Evolutionary conservation across 2,797 vertebrate genomes (phyloP), one percentile per base, ranked within the genome.

Genomic region (Coendou prehensilis): DNA sequence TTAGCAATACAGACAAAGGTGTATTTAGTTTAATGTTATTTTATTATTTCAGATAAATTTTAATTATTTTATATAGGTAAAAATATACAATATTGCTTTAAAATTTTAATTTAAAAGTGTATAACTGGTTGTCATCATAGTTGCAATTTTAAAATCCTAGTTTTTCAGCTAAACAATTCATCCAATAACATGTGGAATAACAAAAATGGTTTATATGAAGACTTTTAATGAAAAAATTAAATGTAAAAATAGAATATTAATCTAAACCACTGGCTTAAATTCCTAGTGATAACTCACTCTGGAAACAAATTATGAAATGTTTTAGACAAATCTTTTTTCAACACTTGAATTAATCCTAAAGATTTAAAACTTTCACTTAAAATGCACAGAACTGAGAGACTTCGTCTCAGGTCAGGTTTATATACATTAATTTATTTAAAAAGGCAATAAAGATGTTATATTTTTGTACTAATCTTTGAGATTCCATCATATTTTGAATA

Each of bases 21-120:
- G n/a, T 98, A 98, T 98, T 98, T 98, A 98, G 97, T 98, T 98
- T 98, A 98, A 98, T 96, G 98, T 97, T 97, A 97, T 90, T 97
- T 98, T 69, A 98, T 97, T 96, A 84, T 81, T 85, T 95, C 93
- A 94, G 84, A 94, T 96, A 98, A 52, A 96, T 80, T 97, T 96
- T 96, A 95, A 75, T 92, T 94, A 89, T 92, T 95, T 96, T 91
- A 97, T 97, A 95, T 95, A 94, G 97, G 94, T 91, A 98, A 97
- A 97, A 98, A 98, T 95, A 97, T 92, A 98, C 28, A 97, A 94
- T 97, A 98, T 98, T 98, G 98, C 97, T 98, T 98, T 91, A 92
- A 98, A 93, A 96, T 97, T 98, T 96, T 0, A 26, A 87, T 96
- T 98, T 98, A 93, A 96, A 98, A 97, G 92, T 97, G 80, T 96